Evolutionary conservation across 53 echinoderm and acorn worm genomes (phyloP), one percentile per base, ranked within the genome.

Genomic region (Arbacia lixula): DNA sequence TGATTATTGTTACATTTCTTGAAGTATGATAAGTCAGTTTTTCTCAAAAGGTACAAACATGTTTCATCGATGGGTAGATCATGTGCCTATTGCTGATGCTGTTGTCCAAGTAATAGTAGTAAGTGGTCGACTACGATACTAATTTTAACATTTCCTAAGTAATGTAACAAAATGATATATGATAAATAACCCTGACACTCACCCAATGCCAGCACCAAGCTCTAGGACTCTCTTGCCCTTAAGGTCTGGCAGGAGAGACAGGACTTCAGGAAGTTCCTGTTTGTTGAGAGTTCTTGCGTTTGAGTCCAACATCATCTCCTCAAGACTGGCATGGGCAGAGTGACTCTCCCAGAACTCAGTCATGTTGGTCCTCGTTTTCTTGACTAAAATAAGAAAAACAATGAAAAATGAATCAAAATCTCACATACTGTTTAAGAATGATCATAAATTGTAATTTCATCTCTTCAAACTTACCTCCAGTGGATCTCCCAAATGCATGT

Each of bases 241-340:
- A 1, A 98, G 6, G 27, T 90, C 88, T 31, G 96, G 96, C 2
- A 96, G 87, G 11, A 96, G 83, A 29, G 91, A 80, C 65, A 96
- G 35, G 39, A 98, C 86, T 80, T 98, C 98, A 2, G 92, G 92
- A 3, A 86, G 77, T 49, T 94, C 94, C 35, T 88, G 57, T 28
- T 84, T 8, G 78, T 83, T 92, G 4, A 98, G 32, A 1, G 53
- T 6, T 19, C 68, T 56, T 25, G 94, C 98, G 3, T 92, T 72
- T 54, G 86, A 87, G 60, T 92, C 92, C 65, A 98, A 72, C 92
- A 98, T 92, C 98, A 95, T 98, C 61, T 94, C 98, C 58, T 98
- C 98, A 12, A 98, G 84, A 22, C 88, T 88, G 2, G 86, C 92
- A 5, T 92, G 41, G 5, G 81, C 31, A 49, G 98, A 94, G 65